Evolutionary conservation across 2,113 vertebrate genomes (phyloP).

Genomic region (Uria aalge): DNA sequence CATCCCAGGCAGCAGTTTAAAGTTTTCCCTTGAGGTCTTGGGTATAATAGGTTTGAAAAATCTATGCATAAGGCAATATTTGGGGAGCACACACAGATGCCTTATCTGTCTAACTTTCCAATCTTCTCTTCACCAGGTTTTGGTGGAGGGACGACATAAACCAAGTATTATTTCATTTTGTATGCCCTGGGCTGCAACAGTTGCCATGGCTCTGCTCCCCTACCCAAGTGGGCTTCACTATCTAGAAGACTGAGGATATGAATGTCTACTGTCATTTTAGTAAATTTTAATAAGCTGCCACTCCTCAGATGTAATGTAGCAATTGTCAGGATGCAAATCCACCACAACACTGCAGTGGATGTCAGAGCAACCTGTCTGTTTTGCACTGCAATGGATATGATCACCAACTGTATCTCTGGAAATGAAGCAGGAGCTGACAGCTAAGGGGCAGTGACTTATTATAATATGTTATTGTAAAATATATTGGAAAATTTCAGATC

Average conservation of each 20-base stretch:
- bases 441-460: background rate
- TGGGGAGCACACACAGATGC: background rate
- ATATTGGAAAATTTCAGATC: background rate
- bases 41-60: too few species aligned
- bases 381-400: accelerated
- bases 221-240: accelerated
- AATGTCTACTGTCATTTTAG: background rate
- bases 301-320: background rate
- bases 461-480: background rate
- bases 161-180: background rate
- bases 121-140: background rate
- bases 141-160: background rate
- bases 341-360: accelerated
- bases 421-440: background rate
- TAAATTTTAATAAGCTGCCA: background rate
- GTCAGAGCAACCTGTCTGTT: background rate
- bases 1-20: background rate
- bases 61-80: background rate
- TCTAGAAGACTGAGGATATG: accelerated
- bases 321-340: background rate
- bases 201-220: background rate
- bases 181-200: background rate
- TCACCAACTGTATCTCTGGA: background rate
- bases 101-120: background rate
- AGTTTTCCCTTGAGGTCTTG: too few species aligned